Percentiles rank a stretch among this genome's conserved stretches.
These are phyloP conservation scores for Pediacus dermestoides DNA, from an alignment of 2,888 invertebrate genomes.

Conservation along the genomic window DNA sequence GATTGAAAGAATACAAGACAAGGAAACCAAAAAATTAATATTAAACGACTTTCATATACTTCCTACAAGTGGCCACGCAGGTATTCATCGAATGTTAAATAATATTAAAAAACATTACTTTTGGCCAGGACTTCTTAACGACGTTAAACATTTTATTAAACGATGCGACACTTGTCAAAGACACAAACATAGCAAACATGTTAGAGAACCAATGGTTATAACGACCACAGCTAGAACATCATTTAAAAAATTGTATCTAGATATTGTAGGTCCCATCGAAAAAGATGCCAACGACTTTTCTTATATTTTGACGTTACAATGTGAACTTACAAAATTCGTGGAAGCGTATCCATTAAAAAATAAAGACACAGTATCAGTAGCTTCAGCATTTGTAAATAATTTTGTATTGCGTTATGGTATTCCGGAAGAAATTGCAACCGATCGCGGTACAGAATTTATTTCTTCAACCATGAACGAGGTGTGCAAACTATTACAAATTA, in stretches of 20 bases:
- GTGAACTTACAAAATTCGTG: slow-evolving; percentile 15
- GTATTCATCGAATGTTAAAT: slow-evolving; percentile 16
- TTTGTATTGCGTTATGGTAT: slow-evolving; percentile 22
- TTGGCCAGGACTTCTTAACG: slow-evolving; percentile 15
- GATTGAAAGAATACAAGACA: slow-evolving; percentile 5
- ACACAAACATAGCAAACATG: slow-evolving; percentile 14
- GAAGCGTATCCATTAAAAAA: slow-evolving; percentile 16
- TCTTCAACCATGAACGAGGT: background rate
- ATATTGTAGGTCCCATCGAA: slow-evolving; percentile 13
- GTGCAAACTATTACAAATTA: slow-evolving; percentile 17
- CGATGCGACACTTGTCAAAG: slow-evolving; percentile 18
- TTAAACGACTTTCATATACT: slow-evolving; percentile 19
- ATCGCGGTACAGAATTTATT: no score
- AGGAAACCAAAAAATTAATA: slow-evolving; percentile 12
- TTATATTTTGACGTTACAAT: slow-evolving; percentile 13
- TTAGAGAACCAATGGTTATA: slow-evolving; percentile 17
- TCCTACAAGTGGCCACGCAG: slow-evolving; percentile 18
- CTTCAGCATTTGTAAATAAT: slow-evolving; percentile 22
- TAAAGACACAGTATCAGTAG: slow-evolving; percentile 15
- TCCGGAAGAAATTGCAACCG: background rate
- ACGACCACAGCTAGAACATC: slow-evolving; percentile 5
- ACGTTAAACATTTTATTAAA: slow-evolving; percentile 19
- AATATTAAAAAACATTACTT: slow-evolving; percentile 9
- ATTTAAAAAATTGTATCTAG: slow-evolving; percentile 13
- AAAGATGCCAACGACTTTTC: slow-evolving; percentile 5